Evolutionary conservation across 2,113 vertebrate genomes (phyloP).

Genomic region (Bufo bufo): DNA sequence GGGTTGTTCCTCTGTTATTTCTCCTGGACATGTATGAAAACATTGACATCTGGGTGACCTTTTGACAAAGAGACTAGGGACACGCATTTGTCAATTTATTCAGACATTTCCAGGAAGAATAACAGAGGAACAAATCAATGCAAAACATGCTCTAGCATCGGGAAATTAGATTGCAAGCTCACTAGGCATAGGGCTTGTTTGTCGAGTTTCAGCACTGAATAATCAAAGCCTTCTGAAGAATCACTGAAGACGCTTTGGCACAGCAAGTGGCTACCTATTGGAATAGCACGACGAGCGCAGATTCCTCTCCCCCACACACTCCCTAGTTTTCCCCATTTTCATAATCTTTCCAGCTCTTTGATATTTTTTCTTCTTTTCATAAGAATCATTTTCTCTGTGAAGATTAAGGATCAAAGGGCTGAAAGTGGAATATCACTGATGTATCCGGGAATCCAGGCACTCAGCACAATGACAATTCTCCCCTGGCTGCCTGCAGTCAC

Average conservation of each 20-base stretch:
- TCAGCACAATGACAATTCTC: slow-evolving; percentile 20
- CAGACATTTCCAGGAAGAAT: neutral
- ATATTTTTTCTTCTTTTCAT: slow-evolving; percentile 54
- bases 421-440: slow-evolving; percentile 22
- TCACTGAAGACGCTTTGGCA: neutral
- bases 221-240: neutral
- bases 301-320: neutral
- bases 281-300: neutral
- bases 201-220: neutral
- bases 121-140: neutral
- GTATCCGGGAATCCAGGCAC: slow-evolving; percentile 16
- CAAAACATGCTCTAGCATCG: neutral
- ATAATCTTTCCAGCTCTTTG: slow-evolving; percentile 51
- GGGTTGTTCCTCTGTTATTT: neutral
- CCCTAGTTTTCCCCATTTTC: slow-evolving; percentile 17
- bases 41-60: neutral
- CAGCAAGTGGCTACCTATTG: neutral
- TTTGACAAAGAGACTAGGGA: no score
- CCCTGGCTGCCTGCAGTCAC: neutral
- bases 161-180: neutral
- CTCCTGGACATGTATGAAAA: neutral
- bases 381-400: slow-evolving; percentile 52
- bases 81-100: neutral
- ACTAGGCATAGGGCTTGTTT: neutral
- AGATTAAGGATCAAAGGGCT: slow-evolving; percentile 56